These are phyloP conservation scores for Drosophila putrida DNA, from an alignment of 2,888 invertebrate species.

Conservation along the genomic window DNA sequence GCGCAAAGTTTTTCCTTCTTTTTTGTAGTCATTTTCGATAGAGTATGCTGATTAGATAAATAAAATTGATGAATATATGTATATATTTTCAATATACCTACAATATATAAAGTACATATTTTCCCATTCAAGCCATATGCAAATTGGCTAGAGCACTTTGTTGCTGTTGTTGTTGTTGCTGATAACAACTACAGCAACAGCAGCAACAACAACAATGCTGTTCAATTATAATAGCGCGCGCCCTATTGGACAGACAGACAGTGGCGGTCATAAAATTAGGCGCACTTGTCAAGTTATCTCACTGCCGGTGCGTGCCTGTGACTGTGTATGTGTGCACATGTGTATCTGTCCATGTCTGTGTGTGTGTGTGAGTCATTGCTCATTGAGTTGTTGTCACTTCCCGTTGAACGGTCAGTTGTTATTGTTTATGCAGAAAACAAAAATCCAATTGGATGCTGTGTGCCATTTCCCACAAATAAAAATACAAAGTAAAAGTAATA, in stretches of 20 bases:
- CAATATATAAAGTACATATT: constrained; percentile 22
- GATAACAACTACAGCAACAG: constrained; percentile 45
- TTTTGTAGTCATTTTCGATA: constrained; percentile 46
- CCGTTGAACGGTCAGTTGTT: constrained; percentile 55
- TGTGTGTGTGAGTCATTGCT: constrained; percentile 47
- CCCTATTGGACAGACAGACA: constrained; percentile 62
- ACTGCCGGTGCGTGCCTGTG: constrained; percentile 49
- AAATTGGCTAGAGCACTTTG: constrained; percentile 63
- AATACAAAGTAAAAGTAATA: constrained; percentile 8
- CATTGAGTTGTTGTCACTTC: constrained; percentile 54
- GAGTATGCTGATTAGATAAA: constrained; percentile 59
- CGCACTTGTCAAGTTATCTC: constrained; percentile 50
- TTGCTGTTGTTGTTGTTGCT: constrained; percentile 28
- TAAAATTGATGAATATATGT: constrained; percentile 59
- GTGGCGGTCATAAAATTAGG: constrained; percentile 62
- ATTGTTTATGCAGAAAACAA: constrained; percentile 57
- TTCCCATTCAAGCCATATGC: constrained; percentile 69
- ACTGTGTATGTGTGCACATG: not conserved
- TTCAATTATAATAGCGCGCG: constrained; percentile 59
- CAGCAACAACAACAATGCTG: constrained; percentile 26
- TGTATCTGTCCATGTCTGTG: constrained; percentile 14
- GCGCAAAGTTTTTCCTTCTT: constrained; percentile 22
- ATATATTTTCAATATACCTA: constrained; percentile 14
- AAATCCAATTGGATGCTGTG: constrained; percentile 54
- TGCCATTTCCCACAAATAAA: constrained; percentile 31